These are phyloP conservation scores for Crenuchus spilurus DNA, from an alignment of 2,797 vertebrate genomes.

Conservation along the genomic window DNA sequence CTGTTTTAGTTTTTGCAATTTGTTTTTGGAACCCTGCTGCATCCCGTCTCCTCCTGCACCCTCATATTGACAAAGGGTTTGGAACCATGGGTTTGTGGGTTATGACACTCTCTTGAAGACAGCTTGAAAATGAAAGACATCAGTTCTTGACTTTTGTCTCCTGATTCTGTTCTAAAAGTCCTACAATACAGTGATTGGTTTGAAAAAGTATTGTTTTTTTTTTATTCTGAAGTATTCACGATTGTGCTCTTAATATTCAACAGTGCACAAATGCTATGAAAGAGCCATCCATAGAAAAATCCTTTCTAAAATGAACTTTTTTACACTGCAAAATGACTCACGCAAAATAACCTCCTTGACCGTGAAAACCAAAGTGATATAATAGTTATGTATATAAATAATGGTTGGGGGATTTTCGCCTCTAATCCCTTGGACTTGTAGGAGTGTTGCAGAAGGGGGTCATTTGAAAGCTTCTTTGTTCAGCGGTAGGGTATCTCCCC, in stretches of 20 bases:
- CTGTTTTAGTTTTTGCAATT: too few species aligned
- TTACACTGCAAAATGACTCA: not conserved
- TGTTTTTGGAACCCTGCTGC: too few species aligned
- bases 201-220: too few species aligned
- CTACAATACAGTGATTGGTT: too few species aligned
- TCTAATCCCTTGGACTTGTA: not conserved
- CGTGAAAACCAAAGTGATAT: not conserved
- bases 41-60: too few species aligned
- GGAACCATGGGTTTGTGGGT: not conserved
- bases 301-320: not conserved
- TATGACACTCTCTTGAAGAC: not conserved
- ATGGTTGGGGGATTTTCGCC: not conserved
- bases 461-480: not conserved
- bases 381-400: not conserved
- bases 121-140: not conserved
- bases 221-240: too few species aligned
- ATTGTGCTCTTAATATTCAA: not conserved
- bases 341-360: not conserved
- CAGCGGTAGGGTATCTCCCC: not conserved
- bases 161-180: too few species aligned
- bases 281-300: not conserved
- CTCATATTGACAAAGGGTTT: too few species aligned
- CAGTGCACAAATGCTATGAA: not conserved
- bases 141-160: too few species aligned
- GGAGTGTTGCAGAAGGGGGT: not conserved